Base-by-base conservation (phyloP, 64 coral and sea anemone genomes). In the Exaiptasia diaphana region DNA sequence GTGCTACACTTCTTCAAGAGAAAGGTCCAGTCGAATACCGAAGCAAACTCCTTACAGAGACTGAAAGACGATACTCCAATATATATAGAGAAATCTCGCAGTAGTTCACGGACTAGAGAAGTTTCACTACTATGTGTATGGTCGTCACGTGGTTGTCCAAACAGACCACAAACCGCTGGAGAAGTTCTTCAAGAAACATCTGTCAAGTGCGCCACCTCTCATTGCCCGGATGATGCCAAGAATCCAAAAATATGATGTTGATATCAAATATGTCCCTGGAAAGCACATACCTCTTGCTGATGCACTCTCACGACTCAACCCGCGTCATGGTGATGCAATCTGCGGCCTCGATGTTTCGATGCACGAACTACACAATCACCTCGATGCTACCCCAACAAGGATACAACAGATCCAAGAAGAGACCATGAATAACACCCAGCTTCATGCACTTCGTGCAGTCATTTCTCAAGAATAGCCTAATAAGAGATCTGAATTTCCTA, bases 221-320 rank as follows among this genome's bases (percentile, higher is more conserved):
- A 20, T 87, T 18, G 35, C 58, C 1, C 49, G 68, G 53, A 87
- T 87, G 72, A 77, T 87, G 83, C 71, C 77, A 20, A 49, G 4
- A 32, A 42, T 67, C 37, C 83, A 87, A 35, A 38, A 77, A 35
- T 77, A 87, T 50, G 83, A 87, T n/a, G 43, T 87, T 6, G 27
- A 38, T 43, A 56, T 86, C 49, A 65, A 76, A 14, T 68, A 62
- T 41, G 64, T 30, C 44, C 83, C 84, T 50, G 59, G 58, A 15
- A 65, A 77, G 41, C n/a, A 38, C 30, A 20, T 78, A 41, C 50
- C 49, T 50, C 68, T 78, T 53, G 73, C 60, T 53, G 71, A 77
- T 62, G 40, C 83, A 18, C 84, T 87, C 3, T 73, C 69, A 73
- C 69, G 20, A 21, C 39, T 73, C 18, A 73, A 41, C 41, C 69